Evolutionary conservation across 1,140 invertebrate species (phyloP), one percentile per base, ranked within the genome.

Genomic region (Papilio helenus): DNA sequence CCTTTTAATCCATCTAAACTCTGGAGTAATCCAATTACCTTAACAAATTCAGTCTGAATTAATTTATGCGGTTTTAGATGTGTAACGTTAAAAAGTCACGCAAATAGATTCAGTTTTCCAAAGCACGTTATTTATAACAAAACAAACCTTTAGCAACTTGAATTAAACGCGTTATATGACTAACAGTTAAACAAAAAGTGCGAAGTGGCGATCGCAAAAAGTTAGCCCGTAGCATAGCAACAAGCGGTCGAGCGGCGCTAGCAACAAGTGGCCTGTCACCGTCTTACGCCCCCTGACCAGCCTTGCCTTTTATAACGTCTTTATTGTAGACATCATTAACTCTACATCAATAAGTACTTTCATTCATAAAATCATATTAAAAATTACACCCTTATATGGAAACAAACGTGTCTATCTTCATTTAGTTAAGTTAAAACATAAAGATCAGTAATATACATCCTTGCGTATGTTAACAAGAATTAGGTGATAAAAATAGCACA

Each of bases 211-310:
- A 39, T 29, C 18, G 34, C 71, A 72, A 72, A 72, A 72, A 72
- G 23, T 16, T 2, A 55, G 9, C 61, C 34, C 12, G 34, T 39
- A n/a, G 14, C 71, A 10, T 72, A 72, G 71, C 71, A 72, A 72
- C 71, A 72, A 18, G 71, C 71, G 71, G 9, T n/a, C 29, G 29
- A 34, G 34, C 29, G 8, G 71, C 71, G 71, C 71, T 72, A 72
- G 71, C 71, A 72, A 72, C 71, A 72, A 72, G 71, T 72, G 12
- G 71, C 34, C 71, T 72, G 34, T 72, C 71, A 3, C 71, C 18
- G 23, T 68, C 29, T 26, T 18, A 26, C 26, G 26, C 65, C 29
- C 23, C 23, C 23, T 29, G 14, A 4, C 20, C 23, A 68, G 18
- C 29, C 26, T 68, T 29, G 16, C 61, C 61, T n/a, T 55, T 55